These are phyloP conservation scores for Catharus minimus DNA, from an alignment of 2,113 vertebrate species.

Conservation along the genomic window DNA sequence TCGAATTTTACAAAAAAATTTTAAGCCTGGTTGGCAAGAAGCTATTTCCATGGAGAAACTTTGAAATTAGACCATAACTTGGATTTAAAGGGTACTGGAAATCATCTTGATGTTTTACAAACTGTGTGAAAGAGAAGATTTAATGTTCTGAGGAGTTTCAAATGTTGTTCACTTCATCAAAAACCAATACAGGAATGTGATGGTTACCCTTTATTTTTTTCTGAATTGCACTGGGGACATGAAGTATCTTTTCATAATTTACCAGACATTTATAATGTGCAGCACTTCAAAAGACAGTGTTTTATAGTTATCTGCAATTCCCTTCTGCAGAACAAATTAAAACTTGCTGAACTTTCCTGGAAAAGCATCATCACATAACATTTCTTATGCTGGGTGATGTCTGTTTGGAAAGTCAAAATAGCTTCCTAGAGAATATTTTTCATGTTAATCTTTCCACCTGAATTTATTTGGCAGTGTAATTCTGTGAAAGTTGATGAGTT, in stretches of 20 bases:
- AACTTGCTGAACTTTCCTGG: slow-evolving; percentile 38
- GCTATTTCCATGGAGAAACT: neutral
- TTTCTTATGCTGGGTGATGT: slow-evolving; percentile 39
- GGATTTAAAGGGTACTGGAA: neutral
- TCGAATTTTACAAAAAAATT: neutral
- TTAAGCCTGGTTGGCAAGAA: neutral
- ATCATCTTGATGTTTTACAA: neutral
- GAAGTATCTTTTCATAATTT: slow-evolving; percentile 48
- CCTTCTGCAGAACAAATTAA: slow-evolving; percentile 46
- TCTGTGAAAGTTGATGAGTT: slow-evolving; percentile 16
- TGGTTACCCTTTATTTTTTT: slow-evolving; percentile 15
- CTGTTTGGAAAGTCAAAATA: slow-evolving; percentile 63
- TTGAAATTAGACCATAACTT: neutral
- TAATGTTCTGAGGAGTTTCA: neutral
- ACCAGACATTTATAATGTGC: slow-evolving; percentile 19
- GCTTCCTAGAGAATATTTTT: slow-evolving; percentile 37
- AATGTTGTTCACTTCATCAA: slow-evolving; percentile 43
- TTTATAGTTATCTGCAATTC: slow-evolving; percentile 40
- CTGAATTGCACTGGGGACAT: neutral
- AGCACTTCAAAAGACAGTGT: slow-evolving; percentile 34
- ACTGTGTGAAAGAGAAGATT: neutral
- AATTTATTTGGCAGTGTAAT: slow-evolving; percentile 39
- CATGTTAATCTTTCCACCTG: slow-evolving; percentile 39
- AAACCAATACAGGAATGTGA: slow-evolving; percentile 27
- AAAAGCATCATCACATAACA: slow-evolving; percentile 43